phyloP scores from a whole-genome alignment of 2,797 vertebrate species.

The Morelia viridis region DNA sequence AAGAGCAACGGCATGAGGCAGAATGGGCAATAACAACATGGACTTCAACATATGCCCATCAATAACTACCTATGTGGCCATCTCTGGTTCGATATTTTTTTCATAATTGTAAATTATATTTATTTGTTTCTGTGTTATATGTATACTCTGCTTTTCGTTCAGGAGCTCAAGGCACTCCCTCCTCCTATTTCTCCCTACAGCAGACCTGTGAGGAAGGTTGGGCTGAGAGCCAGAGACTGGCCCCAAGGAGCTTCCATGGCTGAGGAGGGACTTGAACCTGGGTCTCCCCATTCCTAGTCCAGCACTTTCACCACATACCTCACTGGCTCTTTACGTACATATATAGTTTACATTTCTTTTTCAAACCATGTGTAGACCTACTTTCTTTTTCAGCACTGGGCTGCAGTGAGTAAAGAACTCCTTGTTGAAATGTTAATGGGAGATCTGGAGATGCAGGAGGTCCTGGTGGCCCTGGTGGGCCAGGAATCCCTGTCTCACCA shows the following conservation, averaged over 20 bases:
- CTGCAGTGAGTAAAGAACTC: conserved; percentile 83
- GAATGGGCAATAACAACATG: neutral
- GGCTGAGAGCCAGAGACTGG: neutral
- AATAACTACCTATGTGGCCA: neutral
- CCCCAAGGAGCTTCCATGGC: neutral
- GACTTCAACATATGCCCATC: neutral
- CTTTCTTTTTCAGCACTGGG: conserved; percentile 76
- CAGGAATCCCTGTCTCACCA: conserved; percentile 78
- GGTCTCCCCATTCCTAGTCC: neutral
- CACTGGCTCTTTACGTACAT: neutral
- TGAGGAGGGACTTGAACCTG: neutral
- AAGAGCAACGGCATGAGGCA: neutral
- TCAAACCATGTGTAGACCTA: conserved; percentile 64
- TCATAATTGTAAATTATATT: neutral
- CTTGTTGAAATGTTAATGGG: conserved; percentile 70
- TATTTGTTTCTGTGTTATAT: neutral
- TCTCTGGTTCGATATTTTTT: neutral
- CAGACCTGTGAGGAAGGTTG: neutral
- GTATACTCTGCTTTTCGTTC: neutral
- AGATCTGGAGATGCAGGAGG: conserved; percentile 77
- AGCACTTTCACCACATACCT: neutral
- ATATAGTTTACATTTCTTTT: neutral
- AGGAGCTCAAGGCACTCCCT: neutral
- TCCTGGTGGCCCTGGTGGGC: conserved; percentile 81
- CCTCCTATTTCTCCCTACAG: neutral